These are phyloP conservation scores for Saccostrea cuccullata DNA, from an alignment of 1,140 invertebrate genomes.

Conservation along the genomic window DNA sequence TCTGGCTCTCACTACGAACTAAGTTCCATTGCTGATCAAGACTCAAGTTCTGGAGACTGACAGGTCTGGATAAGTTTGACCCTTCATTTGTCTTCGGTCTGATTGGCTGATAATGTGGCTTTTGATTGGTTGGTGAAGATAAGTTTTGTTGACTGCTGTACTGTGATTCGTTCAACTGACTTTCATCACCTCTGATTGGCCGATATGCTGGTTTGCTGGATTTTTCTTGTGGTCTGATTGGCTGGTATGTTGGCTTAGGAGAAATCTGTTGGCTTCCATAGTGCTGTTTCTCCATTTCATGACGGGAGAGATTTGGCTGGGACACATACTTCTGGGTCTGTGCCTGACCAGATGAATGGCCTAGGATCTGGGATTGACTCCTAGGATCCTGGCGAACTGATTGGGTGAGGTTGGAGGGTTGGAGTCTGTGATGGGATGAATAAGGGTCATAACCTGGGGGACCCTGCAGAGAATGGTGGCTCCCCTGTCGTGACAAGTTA, in stretches of 20 bases:
- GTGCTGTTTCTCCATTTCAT: neutral
- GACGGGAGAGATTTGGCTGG: neutral
- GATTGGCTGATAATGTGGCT: slow-evolving; percentile 28
- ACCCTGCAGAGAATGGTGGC: slow-evolving; percentile 41
- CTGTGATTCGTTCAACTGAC: neutral
- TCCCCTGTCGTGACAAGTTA: slow-evolving; percentile 44
- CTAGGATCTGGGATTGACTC: slow-evolving; percentile 16
- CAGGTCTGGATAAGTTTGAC: neutral
- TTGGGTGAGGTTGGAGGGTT: neutral
- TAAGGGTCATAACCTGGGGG: neutral
- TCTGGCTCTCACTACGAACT: slow-evolving; percentile 1
- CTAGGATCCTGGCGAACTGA: neutral
- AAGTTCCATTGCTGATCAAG: slow-evolving; percentile 4
- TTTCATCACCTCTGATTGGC: neutral
- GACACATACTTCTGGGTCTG: neutral
- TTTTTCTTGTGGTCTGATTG: slow-evolving; percentile 20
- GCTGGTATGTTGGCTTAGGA: slow-evolving; percentile 14
- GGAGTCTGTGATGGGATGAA: neutral
- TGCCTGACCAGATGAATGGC: neutral
- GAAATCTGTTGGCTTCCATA: slow-evolving; percentile 16
- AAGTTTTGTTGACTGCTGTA: slow-evolving; percentile 17
- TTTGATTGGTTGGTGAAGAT: slow-evolving; percentile 24
- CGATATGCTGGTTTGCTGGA: slow-evolving; percentile 10
- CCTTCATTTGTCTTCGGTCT: neutral
- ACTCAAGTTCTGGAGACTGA: slow-evolving; percentile 3